These are phyloP conservation scores for Strigamia transsilvanica DNA, from an alignment of 2,888 invertebrate genomes.

Conservation along the genomic window DNA sequence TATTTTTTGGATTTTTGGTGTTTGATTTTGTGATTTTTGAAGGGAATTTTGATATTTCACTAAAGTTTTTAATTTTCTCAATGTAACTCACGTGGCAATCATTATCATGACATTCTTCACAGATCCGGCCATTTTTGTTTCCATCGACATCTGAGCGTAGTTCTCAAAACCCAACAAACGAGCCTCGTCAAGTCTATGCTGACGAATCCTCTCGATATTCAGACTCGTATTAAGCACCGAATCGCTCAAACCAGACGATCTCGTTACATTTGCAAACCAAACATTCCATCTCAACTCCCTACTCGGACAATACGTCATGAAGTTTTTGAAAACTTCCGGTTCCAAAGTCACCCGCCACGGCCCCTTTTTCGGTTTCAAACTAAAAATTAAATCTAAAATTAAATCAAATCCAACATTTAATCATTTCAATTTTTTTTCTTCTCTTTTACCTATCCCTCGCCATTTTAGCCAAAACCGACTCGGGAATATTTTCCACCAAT, in stretches of 20 bases:
- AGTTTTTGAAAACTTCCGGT: slow-evolving; percentile 75
- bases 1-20: too few relatives aligned
- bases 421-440: neutral
- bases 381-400: slow-evolving; percentile 56
- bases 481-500: slow-evolving; percentile 78
- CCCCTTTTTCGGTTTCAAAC: slow-evolving; percentile 70
- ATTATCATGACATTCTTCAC: slow-evolving; percentile 77
- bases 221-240: slow-evolving; percentile 72
- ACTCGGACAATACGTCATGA: slow-evolving; percentile 86
- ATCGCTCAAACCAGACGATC: slow-evolving; percentile 74
- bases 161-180: slow-evolving; percentile 79
- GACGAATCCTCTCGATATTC: slow-evolving; percentile 80
- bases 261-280: slow-evolving; percentile 80
- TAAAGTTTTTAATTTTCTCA: neutral
- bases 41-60: too few relatives aligned
- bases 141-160: slow-evolving; percentile 88
- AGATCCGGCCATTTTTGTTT: slow-evolving; percentile 89
- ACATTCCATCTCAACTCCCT: slow-evolving; percentile 80
- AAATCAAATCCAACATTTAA: too few relatives aligned
- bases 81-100: slow-evolving; percentile 68
- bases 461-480: slow-evolving; percentile 72
- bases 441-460: slow-evolving; percentile 68
- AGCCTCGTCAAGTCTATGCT: slow-evolving; percentile 75
- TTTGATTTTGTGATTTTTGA: too few relatives aligned
- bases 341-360: slow-evolving; percentile 87